phyloP scores from a whole-genome alignment of 2,888 invertebrate species.

The Eumerus sabulonum region DNA sequence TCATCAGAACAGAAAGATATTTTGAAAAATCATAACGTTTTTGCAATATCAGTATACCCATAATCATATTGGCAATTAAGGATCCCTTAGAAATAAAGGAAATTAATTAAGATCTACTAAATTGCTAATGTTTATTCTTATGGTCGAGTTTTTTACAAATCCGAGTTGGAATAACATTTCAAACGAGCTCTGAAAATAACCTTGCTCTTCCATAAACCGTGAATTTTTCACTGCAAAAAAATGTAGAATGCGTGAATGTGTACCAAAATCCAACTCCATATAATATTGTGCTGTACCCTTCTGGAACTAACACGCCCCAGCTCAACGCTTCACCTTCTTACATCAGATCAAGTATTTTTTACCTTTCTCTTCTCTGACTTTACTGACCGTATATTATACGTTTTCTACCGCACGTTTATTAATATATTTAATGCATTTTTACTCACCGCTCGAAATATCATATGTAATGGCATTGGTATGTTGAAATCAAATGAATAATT shows the following conservation, averaged over 20 bases:
- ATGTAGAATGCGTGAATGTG: too few relatives aligned
- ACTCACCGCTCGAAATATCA: conserved; percentile 97
- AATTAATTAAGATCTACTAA: not conserved
- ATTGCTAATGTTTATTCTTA: not conserved
- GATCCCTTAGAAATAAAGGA: conserved; percentile 83
- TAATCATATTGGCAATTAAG: conserved; percentile 96
- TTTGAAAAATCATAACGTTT: conserved; percentile 90
- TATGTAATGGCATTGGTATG: conserved; percentile 98
- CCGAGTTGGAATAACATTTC: not conserved
- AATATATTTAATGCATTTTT: too few relatives aligned
- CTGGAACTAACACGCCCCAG: too few relatives aligned
- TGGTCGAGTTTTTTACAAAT: not conserved
- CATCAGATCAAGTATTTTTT: too few relatives aligned
- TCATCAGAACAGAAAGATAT: conserved; percentile 94
- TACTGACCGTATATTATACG: too few relatives aligned
- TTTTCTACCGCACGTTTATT: too few relatives aligned
- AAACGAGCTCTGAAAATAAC: not conserved
- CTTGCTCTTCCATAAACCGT: not conserved
- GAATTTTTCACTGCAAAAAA: too few relatives aligned
- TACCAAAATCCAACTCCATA: too few relatives aligned
- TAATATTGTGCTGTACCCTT: too few relatives aligned
- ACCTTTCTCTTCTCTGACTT: too few relatives aligned
- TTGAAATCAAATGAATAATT: conserved; percentile 98
- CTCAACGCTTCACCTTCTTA: too few relatives aligned
- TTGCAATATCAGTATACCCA: conserved; percentile 94